These are phyloP conservation scores for Copidosoma aretas DNA, from an alignment of 2,888 invertebrate species.

Conservation along the genomic window DNA sequence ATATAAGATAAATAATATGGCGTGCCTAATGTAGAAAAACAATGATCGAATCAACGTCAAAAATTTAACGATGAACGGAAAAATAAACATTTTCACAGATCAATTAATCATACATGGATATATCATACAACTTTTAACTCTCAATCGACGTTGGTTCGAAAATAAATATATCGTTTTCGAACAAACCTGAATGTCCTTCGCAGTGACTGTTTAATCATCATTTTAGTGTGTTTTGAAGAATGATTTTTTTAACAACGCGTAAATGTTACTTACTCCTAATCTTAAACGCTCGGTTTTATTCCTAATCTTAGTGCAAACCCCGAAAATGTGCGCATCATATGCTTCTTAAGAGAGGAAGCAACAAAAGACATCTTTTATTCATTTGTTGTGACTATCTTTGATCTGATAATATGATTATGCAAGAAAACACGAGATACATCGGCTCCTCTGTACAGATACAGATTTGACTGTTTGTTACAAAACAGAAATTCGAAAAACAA, in stretches of 20 bases:
- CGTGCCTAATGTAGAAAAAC: slow-evolving; percentile 17
- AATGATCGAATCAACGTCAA: slow-evolving; percentile 26
- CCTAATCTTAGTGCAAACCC: no score
- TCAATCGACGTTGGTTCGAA: slow-evolving; percentile 15
- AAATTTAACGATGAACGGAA: slow-evolving; percentile 19
- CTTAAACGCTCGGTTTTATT: no score
- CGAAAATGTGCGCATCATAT: no score
- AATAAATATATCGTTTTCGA: slow-evolving; percentile 20
- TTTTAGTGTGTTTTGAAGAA: no score
- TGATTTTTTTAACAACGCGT: no score
- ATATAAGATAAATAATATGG: slow-evolving; percentile 13
- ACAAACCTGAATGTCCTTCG: slow-evolving; percentile 34
- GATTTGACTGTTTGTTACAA: slow-evolving; percentile 49
- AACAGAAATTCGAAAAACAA: slow-evolving; percentile 44
- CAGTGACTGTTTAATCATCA: slow-evolving; percentile 22
- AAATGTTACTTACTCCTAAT: no score
- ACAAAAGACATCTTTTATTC: no score
- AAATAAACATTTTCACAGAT: no score
- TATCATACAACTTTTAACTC: background rate
- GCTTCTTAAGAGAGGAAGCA: no score
- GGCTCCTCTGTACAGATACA: background rate
- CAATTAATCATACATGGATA: background rate
- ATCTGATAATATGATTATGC: no score
- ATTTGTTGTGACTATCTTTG: no score
- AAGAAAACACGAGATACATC: background rate